A percentile compares a stretch with the other conserved stretches of the same genome.
These are phyloP conservation scores for Trichomalopsis sarcophagae DNA, from an alignment of 1,140 invertebrate species.

Conservation along the genomic window DNA sequence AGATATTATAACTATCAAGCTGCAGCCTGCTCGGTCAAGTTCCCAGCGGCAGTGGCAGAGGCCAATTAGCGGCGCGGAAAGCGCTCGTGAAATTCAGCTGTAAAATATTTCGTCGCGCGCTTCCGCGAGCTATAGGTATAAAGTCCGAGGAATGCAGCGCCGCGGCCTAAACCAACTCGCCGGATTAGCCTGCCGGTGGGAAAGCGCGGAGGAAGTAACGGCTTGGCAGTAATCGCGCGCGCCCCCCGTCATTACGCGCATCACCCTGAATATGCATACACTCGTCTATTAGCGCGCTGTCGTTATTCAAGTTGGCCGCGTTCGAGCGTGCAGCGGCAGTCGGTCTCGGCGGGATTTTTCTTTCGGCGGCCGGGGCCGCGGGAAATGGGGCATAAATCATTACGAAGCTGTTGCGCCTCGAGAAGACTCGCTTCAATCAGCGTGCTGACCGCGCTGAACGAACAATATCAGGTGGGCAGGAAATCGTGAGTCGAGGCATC, in stretches of 20 bases:
- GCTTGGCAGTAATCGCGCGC: slow-evolving; percentile 28
- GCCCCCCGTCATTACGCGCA: slow-evolving; percentile 27
- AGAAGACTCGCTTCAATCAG: no score
- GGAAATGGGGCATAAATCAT: slow-evolving; percentile 50
- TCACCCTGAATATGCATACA: neutral
- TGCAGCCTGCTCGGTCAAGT: no score
- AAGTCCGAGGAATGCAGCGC: slow-evolving; percentile 28
- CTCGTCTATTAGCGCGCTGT: neutral
- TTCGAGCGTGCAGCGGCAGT: slow-evolving; percentile 1
- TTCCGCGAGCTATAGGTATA: no score
- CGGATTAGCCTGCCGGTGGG: slow-evolving; percentile 28
- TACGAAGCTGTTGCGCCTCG: slow-evolving; percentile 1
- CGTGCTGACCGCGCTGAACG: no score
- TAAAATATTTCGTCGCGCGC: neutral
- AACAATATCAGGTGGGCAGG: no score
- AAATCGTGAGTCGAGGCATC: neutral
- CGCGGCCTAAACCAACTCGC: slow-evolving; percentile 16
- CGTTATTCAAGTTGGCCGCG: slow-evolving; percentile 16
- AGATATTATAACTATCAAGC: no score
- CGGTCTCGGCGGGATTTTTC: neutral
- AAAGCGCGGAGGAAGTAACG: slow-evolving; percentile 45
- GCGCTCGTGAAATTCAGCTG: no score
- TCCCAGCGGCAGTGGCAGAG: no score
- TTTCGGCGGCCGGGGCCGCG: slow-evolving; percentile 25
- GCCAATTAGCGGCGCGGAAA: no score